A percentile compares a stretch with the other conserved stretches of the same genome.
phyloP scores from a whole-genome alignment of 2,113 vertebrate genomes.

The Heterotilapia buettikoferi region DNA sequence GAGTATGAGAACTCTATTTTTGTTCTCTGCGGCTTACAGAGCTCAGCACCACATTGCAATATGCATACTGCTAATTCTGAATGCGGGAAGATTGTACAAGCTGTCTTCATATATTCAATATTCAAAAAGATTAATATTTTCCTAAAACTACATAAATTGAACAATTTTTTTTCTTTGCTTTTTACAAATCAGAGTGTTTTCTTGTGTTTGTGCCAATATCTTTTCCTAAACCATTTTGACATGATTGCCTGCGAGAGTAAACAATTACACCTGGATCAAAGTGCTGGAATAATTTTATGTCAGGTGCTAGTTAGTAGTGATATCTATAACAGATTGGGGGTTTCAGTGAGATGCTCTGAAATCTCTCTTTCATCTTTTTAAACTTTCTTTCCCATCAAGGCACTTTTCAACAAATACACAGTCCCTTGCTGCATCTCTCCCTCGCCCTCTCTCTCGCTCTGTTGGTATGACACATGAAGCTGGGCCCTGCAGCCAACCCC shows the following conservation, averaged over 20 bases:
- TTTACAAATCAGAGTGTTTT: constrained; percentile 29
- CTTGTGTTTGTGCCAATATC: constrained; percentile 5
- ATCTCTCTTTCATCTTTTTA: constrained; percentile 57
- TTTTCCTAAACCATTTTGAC: constrained; percentile 6
- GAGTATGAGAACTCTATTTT: background rate
- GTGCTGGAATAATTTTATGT: constrained; percentile 48
- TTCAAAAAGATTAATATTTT: background rate
- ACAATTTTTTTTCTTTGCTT: background rate
- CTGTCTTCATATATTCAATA: background rate
- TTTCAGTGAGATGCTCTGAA: constrained; percentile 30
- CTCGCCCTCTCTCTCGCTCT: background rate
- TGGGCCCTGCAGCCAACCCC: constrained; percentile 54
- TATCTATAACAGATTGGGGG: constrained; percentile 39
- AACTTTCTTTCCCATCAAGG: constrained; percentile 29
- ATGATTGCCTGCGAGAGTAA: constrained; percentile 37
- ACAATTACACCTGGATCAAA: constrained; percentile 66
- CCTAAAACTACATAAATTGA: background rate
- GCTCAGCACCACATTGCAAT: background rate
- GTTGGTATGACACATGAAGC: constrained; percentile 54
- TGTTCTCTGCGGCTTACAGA: background rate
- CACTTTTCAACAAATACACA: constrained; percentile 28
- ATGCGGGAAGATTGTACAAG: background rate
- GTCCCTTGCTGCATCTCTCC: constrained; percentile 7
- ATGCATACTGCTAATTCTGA: background rate
- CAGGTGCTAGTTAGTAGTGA: constrained; percentile 48